These are phyloP conservation scores for Triops cancriformis DNA, from an alignment of 1,140 invertebrate genomes.

Conservation along the genomic window DNA sequence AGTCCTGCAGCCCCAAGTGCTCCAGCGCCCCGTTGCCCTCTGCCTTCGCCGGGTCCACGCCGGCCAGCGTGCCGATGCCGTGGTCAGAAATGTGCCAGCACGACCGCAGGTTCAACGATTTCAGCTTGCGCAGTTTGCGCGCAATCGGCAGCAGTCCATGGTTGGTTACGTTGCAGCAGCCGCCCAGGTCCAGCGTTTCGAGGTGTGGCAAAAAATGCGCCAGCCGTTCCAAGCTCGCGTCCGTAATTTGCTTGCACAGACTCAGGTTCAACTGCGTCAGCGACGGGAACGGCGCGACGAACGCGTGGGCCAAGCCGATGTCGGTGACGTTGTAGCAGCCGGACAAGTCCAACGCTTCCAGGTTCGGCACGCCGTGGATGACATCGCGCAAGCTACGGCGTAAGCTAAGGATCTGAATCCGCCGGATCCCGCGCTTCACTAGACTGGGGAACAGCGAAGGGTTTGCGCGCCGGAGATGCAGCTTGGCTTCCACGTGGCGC, in stretches of 20 bases:
- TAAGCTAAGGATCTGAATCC: constrained; percentile 80
- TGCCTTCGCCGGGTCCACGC: constrained; percentile 54
- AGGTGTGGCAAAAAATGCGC: constrained; percentile 77
- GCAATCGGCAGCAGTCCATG: constrained; percentile 72
- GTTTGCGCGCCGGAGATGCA: constrained; percentile 74
- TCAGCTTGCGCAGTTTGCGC: constrained; percentile 73
- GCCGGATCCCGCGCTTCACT: constrained; percentile 73
- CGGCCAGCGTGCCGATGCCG: constrained; percentile 77
- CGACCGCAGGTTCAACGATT: constrained; percentile 73
- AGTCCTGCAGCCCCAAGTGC: constrained; percentile 82
- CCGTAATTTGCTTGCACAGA: constrained; percentile 88
- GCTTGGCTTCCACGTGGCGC: constrained; percentile 80
- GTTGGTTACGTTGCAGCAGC: constrained; percentile 84
- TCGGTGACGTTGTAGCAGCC: constrained; percentile 86
- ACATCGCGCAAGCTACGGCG: constrained; percentile 75
- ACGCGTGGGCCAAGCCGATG: constrained; percentile 71
- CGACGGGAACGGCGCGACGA: constrained; percentile 59
- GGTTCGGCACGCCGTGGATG: constrained; percentile 69
- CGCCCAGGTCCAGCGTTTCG: constrained; percentile 76
- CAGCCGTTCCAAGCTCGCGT: constrained; percentile 70
- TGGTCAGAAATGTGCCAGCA: constrained; percentile 85
- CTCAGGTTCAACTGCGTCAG: constrained; percentile 76
- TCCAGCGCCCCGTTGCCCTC: constrained; percentile 65
- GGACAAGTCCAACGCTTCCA: constrained; percentile 79
- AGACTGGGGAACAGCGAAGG: constrained; percentile 75